Evolutionary conservation across 2,888 invertebrate genomes (phyloP).

Genomic region (Thymelicus sylvestris): DNA sequence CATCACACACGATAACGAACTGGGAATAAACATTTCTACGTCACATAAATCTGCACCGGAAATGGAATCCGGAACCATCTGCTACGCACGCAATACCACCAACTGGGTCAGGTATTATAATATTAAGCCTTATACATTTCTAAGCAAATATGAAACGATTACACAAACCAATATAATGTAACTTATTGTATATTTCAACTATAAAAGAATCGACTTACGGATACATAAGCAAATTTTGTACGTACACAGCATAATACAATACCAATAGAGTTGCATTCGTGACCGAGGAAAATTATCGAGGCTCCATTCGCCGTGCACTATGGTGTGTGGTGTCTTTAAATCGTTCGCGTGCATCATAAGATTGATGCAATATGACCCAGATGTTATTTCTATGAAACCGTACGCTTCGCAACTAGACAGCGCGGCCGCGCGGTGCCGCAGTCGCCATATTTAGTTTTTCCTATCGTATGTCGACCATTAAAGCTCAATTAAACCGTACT

Average conservation of each 20-base stretch:
- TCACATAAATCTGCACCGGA: too few species aligned
- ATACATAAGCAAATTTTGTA: not conserved
- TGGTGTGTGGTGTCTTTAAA: conserved; percentile 67
- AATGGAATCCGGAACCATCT: too few species aligned
- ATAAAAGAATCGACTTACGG: not conserved
- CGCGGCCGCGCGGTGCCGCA: conserved; percentile 27
- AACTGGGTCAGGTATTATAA: too few species aligned
- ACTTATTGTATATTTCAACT: too few species aligned
- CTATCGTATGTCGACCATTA: conserved; percentile 15
- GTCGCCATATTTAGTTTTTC: conserved; percentile 20
- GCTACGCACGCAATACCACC: too few species aligned
- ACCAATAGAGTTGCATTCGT: conserved; percentile 50
- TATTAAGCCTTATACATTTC: too few species aligned
- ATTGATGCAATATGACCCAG: conserved; percentile 78
- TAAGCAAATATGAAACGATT: not conserved
- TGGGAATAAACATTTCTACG: too few species aligned
- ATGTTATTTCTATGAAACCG: conserved; percentile 69
- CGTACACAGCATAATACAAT: not conserved
- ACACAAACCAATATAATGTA: not conserved
- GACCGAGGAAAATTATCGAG: conserved; percentile 67
- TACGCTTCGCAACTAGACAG: conserved; percentile 48
- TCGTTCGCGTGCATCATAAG: conserved; percentile 71
- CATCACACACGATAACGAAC: too few species aligned
- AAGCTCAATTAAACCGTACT: conserved; percentile 10
- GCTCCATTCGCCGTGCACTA: conserved; percentile 56